These are phyloP conservation scores for Catocala nupta DNA, from an alignment of 2,888 invertebrate genomes.

Conservation along the genomic window DNA sequence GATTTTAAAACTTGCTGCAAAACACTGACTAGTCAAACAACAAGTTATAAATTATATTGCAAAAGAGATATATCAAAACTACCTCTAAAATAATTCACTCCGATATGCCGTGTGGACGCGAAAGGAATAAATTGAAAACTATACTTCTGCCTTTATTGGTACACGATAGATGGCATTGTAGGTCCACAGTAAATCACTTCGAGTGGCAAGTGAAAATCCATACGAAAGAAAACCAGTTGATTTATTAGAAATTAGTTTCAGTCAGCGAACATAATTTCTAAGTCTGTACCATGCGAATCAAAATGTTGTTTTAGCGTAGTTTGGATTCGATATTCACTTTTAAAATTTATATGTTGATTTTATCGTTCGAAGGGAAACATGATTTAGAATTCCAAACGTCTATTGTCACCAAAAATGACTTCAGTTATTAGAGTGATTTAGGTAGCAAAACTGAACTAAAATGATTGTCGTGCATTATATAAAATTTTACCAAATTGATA, in stretches of 20 bases:
- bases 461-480: too few species aligned
- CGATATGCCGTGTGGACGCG: constrained; percentile 29
- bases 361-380: too few species aligned
- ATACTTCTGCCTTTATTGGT: constrained; percentile 51
- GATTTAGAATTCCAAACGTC: too few species aligned
- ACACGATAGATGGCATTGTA: constrained; percentile 52
- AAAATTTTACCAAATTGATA: too few species aligned
- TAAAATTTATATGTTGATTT: too few species aligned
- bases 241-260: constrained; percentile 65
- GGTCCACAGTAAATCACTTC: constrained; percentile 47
- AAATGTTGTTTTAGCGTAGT: constrained; percentile 33
- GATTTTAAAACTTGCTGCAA: neutral
- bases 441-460: too few species aligned
- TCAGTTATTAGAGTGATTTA: too few species aligned
- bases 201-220: constrained; percentile 59
- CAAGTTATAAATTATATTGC: constrained; percentile 7
- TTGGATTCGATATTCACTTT: neutral
- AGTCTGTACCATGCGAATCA: constrained; percentile 54
- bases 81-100: constrained; percentile 40
- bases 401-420: too few species aligned
- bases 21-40: neutral
- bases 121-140: constrained; percentile 54
- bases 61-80: constrained; percentile 30
- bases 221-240: constrained; percentile 60
- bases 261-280: constrained; percentile 55